phyloP scores from a whole-genome alignment of 2,113 vertebrate genomes.

The Alethe castanea region DNA sequence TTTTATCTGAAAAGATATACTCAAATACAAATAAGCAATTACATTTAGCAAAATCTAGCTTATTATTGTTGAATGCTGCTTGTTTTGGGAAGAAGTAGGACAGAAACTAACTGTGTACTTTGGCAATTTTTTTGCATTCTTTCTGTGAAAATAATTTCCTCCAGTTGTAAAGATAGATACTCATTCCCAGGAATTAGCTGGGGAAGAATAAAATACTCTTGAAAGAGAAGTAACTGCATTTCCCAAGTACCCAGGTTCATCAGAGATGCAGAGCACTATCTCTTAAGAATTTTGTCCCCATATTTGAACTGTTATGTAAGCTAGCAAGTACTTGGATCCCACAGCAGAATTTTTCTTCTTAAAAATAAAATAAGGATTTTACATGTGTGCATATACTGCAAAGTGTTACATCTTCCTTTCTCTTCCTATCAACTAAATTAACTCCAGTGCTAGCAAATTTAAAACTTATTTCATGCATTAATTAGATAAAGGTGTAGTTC shows the following conservation, averaged over 20 bases:
- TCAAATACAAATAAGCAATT: neutral
- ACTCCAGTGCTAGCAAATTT: neutral
- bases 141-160: neutral
- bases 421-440: neutral
- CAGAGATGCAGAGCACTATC: neutral
- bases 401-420: neutral
- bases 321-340: neutral
- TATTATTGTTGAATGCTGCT: neutral
- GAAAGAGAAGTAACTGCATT: neutral
- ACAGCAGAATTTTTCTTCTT: neutral
- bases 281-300: neutral
- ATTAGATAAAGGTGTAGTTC: neutral
- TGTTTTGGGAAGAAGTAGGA: neutral
- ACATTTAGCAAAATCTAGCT: neutral
- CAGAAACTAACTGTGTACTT: rapidly evolving
- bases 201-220: neutral
- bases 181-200: neutral
- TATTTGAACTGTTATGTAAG: neutral
- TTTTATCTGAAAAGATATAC: neutral
- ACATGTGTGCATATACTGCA: neutral
- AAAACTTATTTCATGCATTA: neutral
- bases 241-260: neutral
- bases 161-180: neutral
- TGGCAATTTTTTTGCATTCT: neutral
- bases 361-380: neutral